Base-by-base conservation (phyloP, 1,140 invertebrate species). In the Meloidogyne exigua region DNA sequence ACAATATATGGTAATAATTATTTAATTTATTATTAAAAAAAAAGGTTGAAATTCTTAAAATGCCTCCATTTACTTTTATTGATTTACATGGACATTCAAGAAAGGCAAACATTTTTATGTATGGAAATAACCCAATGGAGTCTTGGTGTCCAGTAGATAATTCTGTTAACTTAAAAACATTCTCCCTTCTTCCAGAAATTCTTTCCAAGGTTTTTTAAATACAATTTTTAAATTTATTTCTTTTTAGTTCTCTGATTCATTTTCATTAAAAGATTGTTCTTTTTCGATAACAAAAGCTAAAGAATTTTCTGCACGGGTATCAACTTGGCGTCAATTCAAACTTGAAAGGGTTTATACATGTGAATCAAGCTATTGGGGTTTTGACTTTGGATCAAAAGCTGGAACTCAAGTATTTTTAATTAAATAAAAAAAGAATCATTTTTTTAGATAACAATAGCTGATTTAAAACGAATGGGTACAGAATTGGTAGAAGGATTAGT, bases 61-160 rank as follows among this genome's bases (percentile, higher is more conserved):
- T 75, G 36, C 66, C 68, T 88, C 91, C 95, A 26, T 92, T 93
- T 76, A 92, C 96, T 89, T 96, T 94, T 87, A 95, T 95, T 88
- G 93, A 95, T 89, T 93, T 93, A 83, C 94, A 95, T 88, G 94
- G 93, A 2, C 94, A 95, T 88, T 95, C 93, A 25, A 89, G 93
- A 44, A 91, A 92, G 86, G 93, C 94, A 89, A 95, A 95, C 85
- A 92, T 93, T 65, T 95, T 95, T 89, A 89, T 94, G 77, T 94
- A 93, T 87, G 93, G 93, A 39, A 95, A 93, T 88, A 92, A 92
- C 80, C 91, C 90, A 9, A 73, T 79, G 32, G 89, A 87, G 69
- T 90, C 89, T 15, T 89, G 88, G 89, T 86, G 85, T 76, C 75
- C 78, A 11, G 77, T 65, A 18, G 89, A 90, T 82, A 80, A 86